Evolutionary conservation across 2,113 vertebrate species (phyloP).

Genomic region (human): DNA sequence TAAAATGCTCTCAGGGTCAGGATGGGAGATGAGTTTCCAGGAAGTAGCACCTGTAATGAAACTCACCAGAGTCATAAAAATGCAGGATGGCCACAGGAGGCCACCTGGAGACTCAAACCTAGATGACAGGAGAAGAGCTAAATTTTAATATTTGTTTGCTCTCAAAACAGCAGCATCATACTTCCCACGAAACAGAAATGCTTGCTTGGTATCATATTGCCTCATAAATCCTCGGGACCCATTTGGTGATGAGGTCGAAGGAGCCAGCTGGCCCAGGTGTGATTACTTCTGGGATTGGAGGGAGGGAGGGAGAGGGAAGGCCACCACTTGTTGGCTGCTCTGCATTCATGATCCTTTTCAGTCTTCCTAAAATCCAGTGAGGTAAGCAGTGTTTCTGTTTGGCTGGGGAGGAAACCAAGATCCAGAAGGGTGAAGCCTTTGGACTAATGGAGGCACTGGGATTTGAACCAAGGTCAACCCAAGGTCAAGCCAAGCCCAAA

Average conservation of each 20-base stretch:
- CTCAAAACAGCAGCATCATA: background rate
- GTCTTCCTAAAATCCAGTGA: background rate
- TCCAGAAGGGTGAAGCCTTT: background rate
- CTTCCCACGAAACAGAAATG: constrained; percentile 48
- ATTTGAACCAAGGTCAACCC: background rate
- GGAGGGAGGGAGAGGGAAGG: no score
- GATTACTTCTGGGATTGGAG: background rate
- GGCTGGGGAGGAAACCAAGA: background rate
- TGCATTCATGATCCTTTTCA: background rate
- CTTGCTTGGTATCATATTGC: background rate
- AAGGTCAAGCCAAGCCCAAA: background rate
- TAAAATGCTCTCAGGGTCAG: background rate
- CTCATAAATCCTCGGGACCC: background rate
- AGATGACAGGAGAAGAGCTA: background rate
- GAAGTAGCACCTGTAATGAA: constrained; percentile 37
- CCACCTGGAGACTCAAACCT: background rate
- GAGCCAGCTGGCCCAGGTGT: background rate
- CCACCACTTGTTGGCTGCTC: background rate
- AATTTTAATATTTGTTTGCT: constrained; percentile 30
- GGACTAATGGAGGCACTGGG: background rate
- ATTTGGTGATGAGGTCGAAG: background rate
- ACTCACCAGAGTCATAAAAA: constrained; percentile 49
- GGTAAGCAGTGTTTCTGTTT: background rate
- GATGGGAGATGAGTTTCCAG: constrained; percentile 52
- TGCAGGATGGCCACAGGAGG: background rate